phyloP scores from a whole-genome alignment of 2,797 vertebrate genomes.

The Hyperoplus lanceolatus region DNA sequence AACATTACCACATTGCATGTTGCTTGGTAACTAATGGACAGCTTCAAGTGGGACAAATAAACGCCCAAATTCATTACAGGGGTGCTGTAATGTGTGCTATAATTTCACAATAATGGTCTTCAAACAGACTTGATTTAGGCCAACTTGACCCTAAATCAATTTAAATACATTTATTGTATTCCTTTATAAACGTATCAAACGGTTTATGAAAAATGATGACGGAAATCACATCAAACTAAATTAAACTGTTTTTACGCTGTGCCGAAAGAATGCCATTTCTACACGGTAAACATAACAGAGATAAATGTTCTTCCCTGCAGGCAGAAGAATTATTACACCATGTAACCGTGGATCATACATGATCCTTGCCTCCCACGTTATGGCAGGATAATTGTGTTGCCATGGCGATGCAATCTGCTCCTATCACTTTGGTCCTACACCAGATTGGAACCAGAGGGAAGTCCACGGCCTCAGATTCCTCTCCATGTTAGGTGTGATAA shows the following conservation, averaged over 20 bases:
- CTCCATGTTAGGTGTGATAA: conserved; percentile 21
- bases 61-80: conserved; percentile 37
- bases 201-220: background rate
- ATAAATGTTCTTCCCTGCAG: conserved; percentile 54
- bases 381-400: conserved; percentile 82
- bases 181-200: background rate
- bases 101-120: conserved; percentile 8
- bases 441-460: conserved; percentile 68
- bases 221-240: background rate
- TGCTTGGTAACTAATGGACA: conserved; percentile 79
- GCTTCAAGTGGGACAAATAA: conserved; percentile 39
- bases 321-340: conserved; percentile 75
- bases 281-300: conserved; percentile 7
- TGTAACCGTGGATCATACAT: conserved; percentile 81
- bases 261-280: conserved; percentile 13
- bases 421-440: conserved; percentile 66
- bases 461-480: conserved; percentile 35
- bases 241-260: background rate
- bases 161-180: background rate
- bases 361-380: conserved; percentile 82
- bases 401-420: conserved; percentile 86
- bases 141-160: no score
- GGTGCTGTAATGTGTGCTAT: background rate
- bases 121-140: background rate
- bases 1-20: conserved; percentile 56